Conservation (phyloP, 2,888 invertebrate species). For the Merodon equestris region DNA sequence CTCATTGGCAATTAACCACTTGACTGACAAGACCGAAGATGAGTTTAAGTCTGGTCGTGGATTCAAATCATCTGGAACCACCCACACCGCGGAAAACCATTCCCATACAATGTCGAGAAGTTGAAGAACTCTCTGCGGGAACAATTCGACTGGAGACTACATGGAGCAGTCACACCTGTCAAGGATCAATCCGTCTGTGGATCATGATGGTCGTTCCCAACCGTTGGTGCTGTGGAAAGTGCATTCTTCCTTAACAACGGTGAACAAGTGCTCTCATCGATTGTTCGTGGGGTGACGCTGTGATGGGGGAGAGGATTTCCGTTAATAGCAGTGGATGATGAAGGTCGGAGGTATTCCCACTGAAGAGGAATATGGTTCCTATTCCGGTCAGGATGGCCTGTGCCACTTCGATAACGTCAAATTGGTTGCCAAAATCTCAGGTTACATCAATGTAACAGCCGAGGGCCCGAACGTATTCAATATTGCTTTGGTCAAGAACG, state of each 20-base stretch:
- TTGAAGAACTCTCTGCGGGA: conserved; percentile 83
- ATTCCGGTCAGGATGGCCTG: conserved; percentile 94
- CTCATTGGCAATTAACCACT: conserved; percentile 89
- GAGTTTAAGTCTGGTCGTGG: conserved; percentile 89
- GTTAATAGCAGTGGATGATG: conserved; percentile 95
- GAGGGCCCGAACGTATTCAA: conserved; percentile 81
- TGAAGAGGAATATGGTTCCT: conserved; percentile 94
- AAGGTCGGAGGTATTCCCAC: conserved; percentile 92
- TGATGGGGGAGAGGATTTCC: conserved; percentile 98
- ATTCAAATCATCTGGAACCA: conserved; percentile 80
- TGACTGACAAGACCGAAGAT: conserved; percentile 89
- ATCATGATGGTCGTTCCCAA: conserved; percentile 98
- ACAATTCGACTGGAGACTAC: conserved; percentile 93
- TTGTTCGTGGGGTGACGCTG: conserved; percentile 97
- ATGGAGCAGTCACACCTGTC: conserved; percentile 95
- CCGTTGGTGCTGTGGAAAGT: conserved; percentile 95
- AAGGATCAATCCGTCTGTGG: conserved; percentile 99
- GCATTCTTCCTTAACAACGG: conserved; percentile 91
- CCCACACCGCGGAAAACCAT: conserved; percentile 86
- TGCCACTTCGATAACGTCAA: conserved; percentile 89
- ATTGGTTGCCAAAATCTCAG: conserved; percentile 86
- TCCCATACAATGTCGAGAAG: conserved; percentile 84
- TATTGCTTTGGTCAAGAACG: conserved; percentile 91
- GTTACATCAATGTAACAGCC: conserved; percentile 93
- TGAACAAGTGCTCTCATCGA: conserved; percentile 92